Conservation (phyloP, 2,797 vertebrate species). For the Muscicapa comitata region DNA sequence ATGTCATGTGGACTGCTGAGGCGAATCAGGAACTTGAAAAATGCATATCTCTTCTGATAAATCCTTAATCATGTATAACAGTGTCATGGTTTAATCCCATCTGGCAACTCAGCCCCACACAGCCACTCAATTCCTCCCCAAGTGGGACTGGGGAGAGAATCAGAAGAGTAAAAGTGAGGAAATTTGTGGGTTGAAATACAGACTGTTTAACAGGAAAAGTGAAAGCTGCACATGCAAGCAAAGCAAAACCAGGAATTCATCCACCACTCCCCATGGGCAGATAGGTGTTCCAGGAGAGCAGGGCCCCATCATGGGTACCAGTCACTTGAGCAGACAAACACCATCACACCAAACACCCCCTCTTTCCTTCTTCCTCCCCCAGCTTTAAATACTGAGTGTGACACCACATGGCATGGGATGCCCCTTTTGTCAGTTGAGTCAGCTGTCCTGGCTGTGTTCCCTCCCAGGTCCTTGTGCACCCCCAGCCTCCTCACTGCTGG, state of each 20-base stretch:
- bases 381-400: neutral
- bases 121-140: neutral
- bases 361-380: neutral
- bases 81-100: neutral
- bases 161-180: neutral
- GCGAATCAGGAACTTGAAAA: neutral
- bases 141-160: neutral
- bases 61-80: neutral
- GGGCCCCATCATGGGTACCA: no score
- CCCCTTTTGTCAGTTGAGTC: neutral
- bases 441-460: neutral
- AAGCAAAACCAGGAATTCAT: neutral
- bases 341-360: neutral
- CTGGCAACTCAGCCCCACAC: neutral
- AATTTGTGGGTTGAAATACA: neutral
- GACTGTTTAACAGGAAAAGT: neutral
- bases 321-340: neutral
- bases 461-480: neutral
- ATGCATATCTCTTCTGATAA: neutral
- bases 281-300: neutral
- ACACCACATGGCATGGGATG: no score
- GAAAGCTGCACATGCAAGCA: neutral
- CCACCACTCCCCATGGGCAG: neutral
- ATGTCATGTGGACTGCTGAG: neutral
- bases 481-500: neutral